These are phyloP conservation scores for Diabrotica balteata DNA, from an alignment of 2,888 invertebrate genomes.

Conservation along the genomic window DNA sequence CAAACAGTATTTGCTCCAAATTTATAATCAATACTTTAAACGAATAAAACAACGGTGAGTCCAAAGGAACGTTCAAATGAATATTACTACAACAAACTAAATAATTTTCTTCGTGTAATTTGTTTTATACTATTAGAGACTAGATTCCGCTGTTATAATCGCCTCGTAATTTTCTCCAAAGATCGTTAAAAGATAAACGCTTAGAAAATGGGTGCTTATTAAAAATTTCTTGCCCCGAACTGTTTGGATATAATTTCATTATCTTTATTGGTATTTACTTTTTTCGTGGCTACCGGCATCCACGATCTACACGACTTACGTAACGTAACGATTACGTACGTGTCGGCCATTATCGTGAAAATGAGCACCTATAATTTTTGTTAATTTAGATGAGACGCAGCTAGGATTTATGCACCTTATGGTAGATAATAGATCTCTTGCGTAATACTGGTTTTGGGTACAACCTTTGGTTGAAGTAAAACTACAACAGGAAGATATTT, in stretches of 20 bases:
- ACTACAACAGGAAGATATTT: too few species aligned
- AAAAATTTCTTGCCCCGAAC: constrained; percentile 21
- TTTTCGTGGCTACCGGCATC: constrained; percentile 25
- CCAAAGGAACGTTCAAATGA: too few species aligned
- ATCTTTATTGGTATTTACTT: constrained; percentile 24
- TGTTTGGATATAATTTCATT: constrained; percentile 24
- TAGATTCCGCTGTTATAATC: neutral
- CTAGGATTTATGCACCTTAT: too few species aligned
- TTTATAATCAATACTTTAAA: too few species aligned
- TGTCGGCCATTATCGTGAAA: constrained; percentile 1
- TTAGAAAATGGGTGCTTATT: constrained; percentile 23
- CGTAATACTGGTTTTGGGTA: too few species aligned
- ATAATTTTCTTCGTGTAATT: too few species aligned
- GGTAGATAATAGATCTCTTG: too few species aligned
- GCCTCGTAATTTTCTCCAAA: constrained; percentile 16
- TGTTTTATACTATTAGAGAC: too few species aligned
- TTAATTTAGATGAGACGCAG: constrained; percentile 7
- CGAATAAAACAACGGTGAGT: too few species aligned
- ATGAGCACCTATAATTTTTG: constrained; percentile 9
- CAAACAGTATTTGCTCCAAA: too few species aligned
- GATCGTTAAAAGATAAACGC: constrained; percentile 21
- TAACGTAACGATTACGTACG: constrained; percentile 6
- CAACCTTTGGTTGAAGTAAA: too few species aligned
- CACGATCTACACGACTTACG: constrained; percentile 19
- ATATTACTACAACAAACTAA: too few species aligned